Evolutionary conservation across 1,140 invertebrate species (phyloP).

Genomic region (Steinernema feltiae): DNA sequence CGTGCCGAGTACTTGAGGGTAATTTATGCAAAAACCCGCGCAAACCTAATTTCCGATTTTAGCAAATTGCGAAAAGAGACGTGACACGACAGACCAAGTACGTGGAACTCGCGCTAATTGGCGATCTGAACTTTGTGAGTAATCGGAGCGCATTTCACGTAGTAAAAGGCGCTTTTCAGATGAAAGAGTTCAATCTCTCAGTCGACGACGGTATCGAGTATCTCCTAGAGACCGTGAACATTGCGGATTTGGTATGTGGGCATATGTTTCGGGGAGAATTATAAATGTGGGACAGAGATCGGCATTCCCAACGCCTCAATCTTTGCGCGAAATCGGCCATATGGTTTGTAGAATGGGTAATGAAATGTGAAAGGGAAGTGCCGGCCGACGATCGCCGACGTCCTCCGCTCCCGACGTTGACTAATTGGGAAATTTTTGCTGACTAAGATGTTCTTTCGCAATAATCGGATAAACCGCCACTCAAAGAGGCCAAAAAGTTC

Average conservation of each 20-base stretch:
- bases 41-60: conserved; percentile 5
- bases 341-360: conserved; percentile 8
- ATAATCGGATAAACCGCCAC: no score
- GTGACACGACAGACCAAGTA: conserved; percentile 49
- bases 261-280: conserved; percentile 2
- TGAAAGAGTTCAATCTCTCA: conserved; percentile 41
- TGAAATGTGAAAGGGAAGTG: conserved; percentile 7
- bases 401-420: neutral
- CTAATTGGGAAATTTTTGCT: conserved; percentile 7
- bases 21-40: neutral
- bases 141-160: neutral
- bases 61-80: conserved; percentile 26
- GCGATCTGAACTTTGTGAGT: conserved; percentile 51
- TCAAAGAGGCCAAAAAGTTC: neutral
- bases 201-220: conserved; percentile 45
- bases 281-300: neutral
- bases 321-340: conserved; percentile 14
- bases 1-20: conserved; percentile 7
- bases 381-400: neutral
- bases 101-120: conserved; percentile 53
- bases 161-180: conserved; percentile 31
- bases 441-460: neutral
- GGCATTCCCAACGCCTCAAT: neutral
- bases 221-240: conserved; percentile 50
- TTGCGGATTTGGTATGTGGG: conserved; percentile 50